Evolutionary conservation across 2,797 vertebrate genomes (phyloP), one percentile per base, ranked within the genome.

Genomic region (Cuculus canorus): DNA sequence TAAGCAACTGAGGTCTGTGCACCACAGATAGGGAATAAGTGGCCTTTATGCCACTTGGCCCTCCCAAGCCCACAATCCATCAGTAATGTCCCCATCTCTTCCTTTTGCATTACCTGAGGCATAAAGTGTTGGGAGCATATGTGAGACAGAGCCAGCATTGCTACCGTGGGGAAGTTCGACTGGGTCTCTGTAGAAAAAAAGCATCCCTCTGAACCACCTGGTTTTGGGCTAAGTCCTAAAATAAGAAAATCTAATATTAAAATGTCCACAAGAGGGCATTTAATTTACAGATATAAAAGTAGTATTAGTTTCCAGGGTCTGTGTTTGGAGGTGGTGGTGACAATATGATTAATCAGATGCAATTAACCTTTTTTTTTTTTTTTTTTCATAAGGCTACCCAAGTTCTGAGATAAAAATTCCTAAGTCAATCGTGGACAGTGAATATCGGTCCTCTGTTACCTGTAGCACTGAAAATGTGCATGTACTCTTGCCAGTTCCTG

Each of bases 91-190:
- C 10, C 7, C 3, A 5, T 68, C 17, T 48, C 39, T 45, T 68
- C 16, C 21, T 8, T 69, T 59, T 27, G 25, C 1, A 0, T 41
- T 48, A 17, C 7, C 12, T 18, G 37, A 56, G 28, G 30, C 6
- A 10, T 13, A 35, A 52, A 13, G 2, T 68, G 8, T 17, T 90
- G 39, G 22, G 43, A 73, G 22, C 1, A 0, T 0, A 0, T 66
- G 21, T 7, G 35, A 82, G 54, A 68, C 7, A 6, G 19, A 80
- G 50, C 3, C 43, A 48, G 11, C 8, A 13, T 11, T 72, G 47
- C 35, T 66, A n/a, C 59, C 80, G 16, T 7, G n/a, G 25, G 21
- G 9, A 71, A 72, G 27, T n/a, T 82, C 76, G 30, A 13, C 28
- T 50, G 13, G 8, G 21, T 32, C 10, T 82, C 17, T 23, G 35